Conservation (phyloP, 2,888 invertebrate genomes). For the Drosophila paracracens region DNA sequence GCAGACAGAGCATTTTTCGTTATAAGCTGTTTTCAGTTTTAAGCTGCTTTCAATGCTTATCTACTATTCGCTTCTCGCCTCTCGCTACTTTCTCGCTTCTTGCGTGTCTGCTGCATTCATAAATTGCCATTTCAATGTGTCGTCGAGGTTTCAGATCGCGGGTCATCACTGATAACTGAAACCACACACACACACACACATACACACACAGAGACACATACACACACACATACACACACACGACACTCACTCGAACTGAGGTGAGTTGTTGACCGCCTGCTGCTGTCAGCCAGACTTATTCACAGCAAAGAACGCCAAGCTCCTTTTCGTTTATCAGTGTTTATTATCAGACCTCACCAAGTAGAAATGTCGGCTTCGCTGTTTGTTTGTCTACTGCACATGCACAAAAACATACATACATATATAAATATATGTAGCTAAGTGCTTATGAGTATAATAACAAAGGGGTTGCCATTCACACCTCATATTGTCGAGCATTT, state of each 20-base stretch:
- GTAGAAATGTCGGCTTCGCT: constrained; percentile 50
- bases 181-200: not conserved
- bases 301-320: constrained; percentile 39
- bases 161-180: constrained; percentile 73
- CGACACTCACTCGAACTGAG: not conserved
- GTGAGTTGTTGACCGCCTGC: constrained; percentile 12
- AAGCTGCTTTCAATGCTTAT: constrained; percentile 4
- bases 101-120: constrained; percentile 29
- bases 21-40: not conserved
- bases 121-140: constrained; percentile 44
- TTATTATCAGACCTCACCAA: constrained; percentile 63
- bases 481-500: constrained; percentile 19
- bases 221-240: not conserved
- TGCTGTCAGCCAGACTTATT: constrained; percentile 20
- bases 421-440: not conserved
- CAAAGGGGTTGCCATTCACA: constrained; percentile 40
- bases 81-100: not conserved
- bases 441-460: constrained; percentile 56
- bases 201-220: not conserved
- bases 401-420: constrained; percentile 14
- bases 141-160: constrained; percentile 34
- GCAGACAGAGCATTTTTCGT: too few relatives aligned
- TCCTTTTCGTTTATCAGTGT: constrained; percentile 51
- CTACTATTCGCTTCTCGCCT: not conserved
- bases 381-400: constrained; percentile 51